A percentile compares a stretch with the other conserved stretches of the same genome.
These are phyloP conservation scores for Chrysopilus asiliformis DNA, from an alignment of 2,888 invertebrate genomes.

Conservation along the genomic window DNA sequence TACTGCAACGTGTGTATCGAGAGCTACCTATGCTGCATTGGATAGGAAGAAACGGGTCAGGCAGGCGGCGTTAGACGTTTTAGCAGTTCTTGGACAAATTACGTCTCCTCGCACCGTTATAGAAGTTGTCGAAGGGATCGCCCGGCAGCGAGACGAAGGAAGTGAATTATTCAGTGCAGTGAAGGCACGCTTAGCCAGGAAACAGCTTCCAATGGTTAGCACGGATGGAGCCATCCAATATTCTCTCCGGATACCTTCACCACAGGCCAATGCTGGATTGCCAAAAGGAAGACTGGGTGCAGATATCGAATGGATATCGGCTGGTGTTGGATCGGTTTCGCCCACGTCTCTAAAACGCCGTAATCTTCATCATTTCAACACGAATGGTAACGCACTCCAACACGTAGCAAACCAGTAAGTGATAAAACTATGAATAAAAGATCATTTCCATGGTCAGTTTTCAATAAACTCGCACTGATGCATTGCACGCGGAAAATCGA, in stretches of 20 bases:
- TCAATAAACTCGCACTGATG: too few species aligned
- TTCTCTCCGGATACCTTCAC: conserved; percentile 47
- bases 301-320: conserved; percentile 65
- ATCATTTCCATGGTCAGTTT: too few species aligned
- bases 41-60: conserved; percentile 58
- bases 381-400: too few species aligned
- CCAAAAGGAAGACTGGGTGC: conserved; percentile 37
- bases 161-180: conserved; percentile 54
- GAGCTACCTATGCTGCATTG: conserved; percentile 33
- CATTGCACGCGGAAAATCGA: too few species aligned
- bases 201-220: conserved; percentile 57
- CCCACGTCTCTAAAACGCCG: conserved; percentile 38
- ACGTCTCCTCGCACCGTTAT: conserved; percentile 49
- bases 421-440: too few species aligned
- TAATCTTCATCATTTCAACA: too few species aligned
- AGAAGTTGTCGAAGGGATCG: conserved; percentile 45
- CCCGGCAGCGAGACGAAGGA: conserved; percentile 41
- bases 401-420: too few species aligned
- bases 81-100: conserved; percentile 65
- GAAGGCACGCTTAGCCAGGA: conserved; percentile 58
- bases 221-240: conserved; percentile 62
- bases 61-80: conserved; percentile 64
- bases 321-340: conserved; percentile 46
- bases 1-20: conserved; percentile 35
- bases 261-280: conserved; percentile 12